A percentile compares a stretch with the other conserved stretches of the same genome.
Evolutionary conservation across 1,140 invertebrate species (phyloP).

Genomic region (Phthorimaea operculella): DNA sequence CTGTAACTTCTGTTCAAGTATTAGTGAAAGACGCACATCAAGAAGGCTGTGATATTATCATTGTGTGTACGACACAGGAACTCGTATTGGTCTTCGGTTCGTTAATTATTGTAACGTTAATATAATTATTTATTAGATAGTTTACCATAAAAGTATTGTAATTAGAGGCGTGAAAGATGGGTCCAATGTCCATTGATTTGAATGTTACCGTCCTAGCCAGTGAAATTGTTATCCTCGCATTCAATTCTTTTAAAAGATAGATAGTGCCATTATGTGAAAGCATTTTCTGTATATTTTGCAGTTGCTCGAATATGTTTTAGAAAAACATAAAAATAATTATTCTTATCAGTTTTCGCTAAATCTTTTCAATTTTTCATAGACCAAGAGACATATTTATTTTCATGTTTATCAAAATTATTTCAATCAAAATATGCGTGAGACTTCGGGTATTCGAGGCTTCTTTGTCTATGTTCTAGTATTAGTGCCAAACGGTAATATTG

Average conservation of each 20-base stretch:
- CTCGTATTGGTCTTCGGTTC: constrained; percentile 30
- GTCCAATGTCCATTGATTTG: constrained; percentile 39
- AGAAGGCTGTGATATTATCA: constrained; percentile 59
- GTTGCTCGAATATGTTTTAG: constrained; percentile 27
- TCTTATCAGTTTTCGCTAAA: constrained; percentile 19
- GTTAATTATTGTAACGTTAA: background rate
- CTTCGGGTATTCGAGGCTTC: background rate
- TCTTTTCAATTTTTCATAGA: constrained; percentile 24
- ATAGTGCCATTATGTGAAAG: constrained; percentile 20
- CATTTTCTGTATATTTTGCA: constrained; percentile 24
- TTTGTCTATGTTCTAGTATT: constrained; percentile 32
- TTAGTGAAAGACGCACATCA: constrained; percentile 48
- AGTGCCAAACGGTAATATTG: constrained; percentile 45
- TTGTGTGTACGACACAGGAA: constrained; percentile 31
- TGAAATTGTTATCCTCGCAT: constrained; percentile 28
- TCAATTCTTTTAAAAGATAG: constrained; percentile 13
- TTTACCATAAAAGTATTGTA: constrained; percentile 59
- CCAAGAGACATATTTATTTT: constrained; percentile 19
- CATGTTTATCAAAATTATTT: no score
- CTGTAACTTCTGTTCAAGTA: constrained; percentile 23
- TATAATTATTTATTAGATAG: constrained; percentile 46
- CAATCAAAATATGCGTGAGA: no score
- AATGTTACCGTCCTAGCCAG: constrained; percentile 54
- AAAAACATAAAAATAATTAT: constrained; percentile 10
- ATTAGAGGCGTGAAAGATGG: constrained; percentile 43